phyloP scores from a whole-genome alignment of 2,797 vertebrate genomes.

The Karalla daura region DNA sequence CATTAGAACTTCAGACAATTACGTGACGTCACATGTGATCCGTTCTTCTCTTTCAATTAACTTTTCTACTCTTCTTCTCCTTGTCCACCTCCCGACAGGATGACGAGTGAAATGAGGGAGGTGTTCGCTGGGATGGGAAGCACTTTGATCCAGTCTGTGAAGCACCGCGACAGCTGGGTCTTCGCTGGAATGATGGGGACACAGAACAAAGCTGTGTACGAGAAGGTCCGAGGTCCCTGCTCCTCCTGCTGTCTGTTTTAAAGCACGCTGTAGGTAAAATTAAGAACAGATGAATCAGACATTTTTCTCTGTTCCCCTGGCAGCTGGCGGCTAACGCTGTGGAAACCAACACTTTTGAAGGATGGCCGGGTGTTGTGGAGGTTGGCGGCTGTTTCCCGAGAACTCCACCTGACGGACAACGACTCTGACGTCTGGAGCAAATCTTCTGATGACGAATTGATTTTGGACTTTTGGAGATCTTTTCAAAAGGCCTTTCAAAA shows the following conservation, averaged over 20 bases:
- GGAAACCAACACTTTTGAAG: constrained; percentile 83
- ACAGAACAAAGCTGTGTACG: constrained; percentile 83
- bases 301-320: constrained; percentile 29
- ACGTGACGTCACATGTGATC: constrained; percentile 6
- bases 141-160: constrained; percentile 73
- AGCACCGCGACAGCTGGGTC: constrained; percentile 89
- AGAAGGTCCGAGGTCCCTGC: no score
- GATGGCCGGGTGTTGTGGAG: constrained; percentile 88
- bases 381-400: constrained; percentile 87
- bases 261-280: constrained; percentile 6
- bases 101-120: constrained; percentile 82
- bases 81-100: constrained; percentile 81
- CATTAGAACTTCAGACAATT: constrained; percentile 13
- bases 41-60: no score
- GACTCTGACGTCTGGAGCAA: background rate
- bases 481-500: background rate
- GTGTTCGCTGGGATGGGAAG: constrained; percentile 86
- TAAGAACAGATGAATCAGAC: constrained; percentile 31
- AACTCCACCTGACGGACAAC: constrained; percentile 41
- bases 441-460: background rate
- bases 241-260: constrained; percentile 50
- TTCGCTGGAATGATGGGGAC: constrained; percentile 85
- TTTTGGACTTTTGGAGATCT: no score
- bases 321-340: constrained; percentile 82
- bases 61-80: no score